phyloP scores from a whole-genome alignment of 1,140 invertebrate species.

The Rhyzopertha dominica region DNA sequence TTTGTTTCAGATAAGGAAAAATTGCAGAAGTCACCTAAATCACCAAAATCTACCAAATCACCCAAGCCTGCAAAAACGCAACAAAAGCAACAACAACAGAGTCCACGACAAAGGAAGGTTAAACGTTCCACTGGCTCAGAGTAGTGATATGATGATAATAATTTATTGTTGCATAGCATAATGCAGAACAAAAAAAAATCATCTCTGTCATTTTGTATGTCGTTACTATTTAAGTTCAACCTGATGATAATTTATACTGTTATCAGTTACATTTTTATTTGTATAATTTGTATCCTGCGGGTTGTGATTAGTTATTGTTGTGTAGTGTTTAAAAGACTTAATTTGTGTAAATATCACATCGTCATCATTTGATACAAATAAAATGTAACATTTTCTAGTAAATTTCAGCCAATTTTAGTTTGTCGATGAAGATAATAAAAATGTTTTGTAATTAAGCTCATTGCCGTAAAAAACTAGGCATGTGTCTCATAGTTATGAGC shows the following conservation, averaged over 20 bases:
- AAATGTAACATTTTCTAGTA: slow-evolving; percentile 14
- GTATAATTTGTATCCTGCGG: slow-evolving; percentile 18
- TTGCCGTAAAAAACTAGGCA: too few relatives aligned
- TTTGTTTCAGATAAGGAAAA: slow-evolving; percentile 49
- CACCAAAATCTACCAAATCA: slow-evolving; percentile 49
- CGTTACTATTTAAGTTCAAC: neutral
- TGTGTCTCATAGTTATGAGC: too few relatives aligned
- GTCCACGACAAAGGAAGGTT: slow-evolving; percentile 66
- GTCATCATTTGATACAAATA: slow-evolving; percentile 15
- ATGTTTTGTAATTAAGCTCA: too few relatives aligned
- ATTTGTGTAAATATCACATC: slow-evolving; percentile 20
- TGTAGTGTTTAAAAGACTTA: slow-evolving; percentile 14
- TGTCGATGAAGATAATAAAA: too few relatives aligned
- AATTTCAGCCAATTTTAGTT: too few relatives aligned
- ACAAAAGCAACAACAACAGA: slow-evolving; percentile 55
- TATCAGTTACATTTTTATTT: slow-evolving; percentile 10
- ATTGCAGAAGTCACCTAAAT: slow-evolving; percentile 38
- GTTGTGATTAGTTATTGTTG: slow-evolving; percentile 20
- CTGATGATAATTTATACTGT: neutral
- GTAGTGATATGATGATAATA: slow-evolving; percentile 42
- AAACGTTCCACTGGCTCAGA: slow-evolving; percentile 65
- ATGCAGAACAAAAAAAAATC: slow-evolving; percentile 13
- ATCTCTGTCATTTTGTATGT: slow-evolving; percentile 15
- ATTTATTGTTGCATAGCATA: slow-evolving; percentile 3
- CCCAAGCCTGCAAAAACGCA: slow-evolving; percentile 45